Percentiles rank a stretch among this genome's conserved stretches.
Conservation (phyloP, 1,140 invertebrate species). For the Thaumetopoea pityocampa region DNA sequence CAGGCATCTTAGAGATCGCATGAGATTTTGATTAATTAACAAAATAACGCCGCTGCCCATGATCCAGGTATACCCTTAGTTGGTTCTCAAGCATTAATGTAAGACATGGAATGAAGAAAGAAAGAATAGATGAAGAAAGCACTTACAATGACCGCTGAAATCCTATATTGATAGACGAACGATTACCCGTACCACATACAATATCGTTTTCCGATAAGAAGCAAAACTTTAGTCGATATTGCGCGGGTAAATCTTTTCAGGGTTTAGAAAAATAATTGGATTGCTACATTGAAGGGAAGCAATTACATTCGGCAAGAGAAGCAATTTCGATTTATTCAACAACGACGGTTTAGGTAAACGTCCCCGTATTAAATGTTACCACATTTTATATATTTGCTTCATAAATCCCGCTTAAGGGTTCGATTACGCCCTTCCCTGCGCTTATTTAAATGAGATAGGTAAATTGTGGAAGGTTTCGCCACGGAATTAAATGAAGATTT, state of each 20-base stretch:
- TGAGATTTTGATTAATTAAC: no score
- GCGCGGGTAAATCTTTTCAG: constrained; percentile 53
- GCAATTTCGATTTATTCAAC: constrained; percentile 60
- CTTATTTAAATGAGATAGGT: constrained; percentile 31
- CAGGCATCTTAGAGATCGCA: no score
- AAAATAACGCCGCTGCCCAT: no score
- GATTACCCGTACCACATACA: constrained; percentile 28
- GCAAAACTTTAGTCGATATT: constrained; percentile 49
- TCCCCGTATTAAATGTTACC: constrained; percentile 49
- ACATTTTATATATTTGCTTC: constrained; percentile 38
- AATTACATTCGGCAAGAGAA: constrained; percentile 60
- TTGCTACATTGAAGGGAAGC: constrained; percentile 57
- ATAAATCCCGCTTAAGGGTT: constrained; percentile 37
- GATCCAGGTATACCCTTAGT: no score
- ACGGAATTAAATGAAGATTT: constrained; percentile 11
- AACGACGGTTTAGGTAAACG: constrained; percentile 58
- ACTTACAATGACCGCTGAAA: neutral
- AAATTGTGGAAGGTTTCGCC: constrained; percentile 9
- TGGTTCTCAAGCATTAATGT: no score
- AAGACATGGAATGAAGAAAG: no score
- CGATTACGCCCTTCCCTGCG: constrained; percentile 29
- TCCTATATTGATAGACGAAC: constrained; percentile 1
- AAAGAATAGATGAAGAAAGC: no score
- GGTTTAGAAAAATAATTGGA: constrained; percentile 68
- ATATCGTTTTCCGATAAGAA: constrained; percentile 55